These are phyloP conservation scores for Forbesichthys agassizii DNA, from an alignment of 2,113 vertebrate species.

Conservation along the genomic window DNA sequence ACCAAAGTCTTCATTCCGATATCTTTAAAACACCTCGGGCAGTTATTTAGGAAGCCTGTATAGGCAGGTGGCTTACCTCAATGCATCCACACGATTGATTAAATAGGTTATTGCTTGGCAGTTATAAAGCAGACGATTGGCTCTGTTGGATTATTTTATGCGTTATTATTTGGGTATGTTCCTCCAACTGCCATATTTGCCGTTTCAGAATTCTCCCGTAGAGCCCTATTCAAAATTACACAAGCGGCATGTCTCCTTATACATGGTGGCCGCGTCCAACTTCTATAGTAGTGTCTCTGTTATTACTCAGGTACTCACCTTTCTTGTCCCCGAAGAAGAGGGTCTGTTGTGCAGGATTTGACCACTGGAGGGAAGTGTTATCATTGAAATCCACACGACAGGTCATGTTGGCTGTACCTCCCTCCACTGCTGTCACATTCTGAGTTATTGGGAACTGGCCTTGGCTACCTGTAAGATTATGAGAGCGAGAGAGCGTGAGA, in stretches of 20 bases:
- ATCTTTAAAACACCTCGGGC: too few relatives aligned
- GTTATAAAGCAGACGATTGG: too few relatives aligned
- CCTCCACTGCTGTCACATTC: constrained; percentile 96
- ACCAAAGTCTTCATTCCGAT: too few relatives aligned
- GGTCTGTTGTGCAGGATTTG: constrained; percentile 99
- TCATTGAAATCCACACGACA: constrained; percentile 99
- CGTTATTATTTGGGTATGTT: too few relatives aligned
- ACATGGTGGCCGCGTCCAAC: neutral
- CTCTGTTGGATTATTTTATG: too few relatives aligned
- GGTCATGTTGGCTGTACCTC: constrained; percentile 93
- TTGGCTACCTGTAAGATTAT: constrained; percentile 83
- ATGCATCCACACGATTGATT: too few relatives aligned
- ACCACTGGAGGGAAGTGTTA: constrained; percentile 99
- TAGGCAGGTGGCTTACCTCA: too few relatives aligned
- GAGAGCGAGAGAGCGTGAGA: constrained; percentile 8
- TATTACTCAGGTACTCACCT: constrained; percentile 76
- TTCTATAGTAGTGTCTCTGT: neutral
- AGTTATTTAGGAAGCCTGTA: too few relatives aligned
- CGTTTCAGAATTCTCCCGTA: too few relatives aligned
- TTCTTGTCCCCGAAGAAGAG: constrained; percentile 99
- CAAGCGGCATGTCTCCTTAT: neutral
- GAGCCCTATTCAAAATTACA: too few relatives aligned
- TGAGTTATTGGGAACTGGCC: constrained; percentile 95
- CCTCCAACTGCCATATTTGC: too few relatives aligned
- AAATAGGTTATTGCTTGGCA: too few relatives aligned